Evolutionary conservation across 2,113 vertebrate genomes (phyloP).

Genomic region (Podiceps cristatus): DNA sequence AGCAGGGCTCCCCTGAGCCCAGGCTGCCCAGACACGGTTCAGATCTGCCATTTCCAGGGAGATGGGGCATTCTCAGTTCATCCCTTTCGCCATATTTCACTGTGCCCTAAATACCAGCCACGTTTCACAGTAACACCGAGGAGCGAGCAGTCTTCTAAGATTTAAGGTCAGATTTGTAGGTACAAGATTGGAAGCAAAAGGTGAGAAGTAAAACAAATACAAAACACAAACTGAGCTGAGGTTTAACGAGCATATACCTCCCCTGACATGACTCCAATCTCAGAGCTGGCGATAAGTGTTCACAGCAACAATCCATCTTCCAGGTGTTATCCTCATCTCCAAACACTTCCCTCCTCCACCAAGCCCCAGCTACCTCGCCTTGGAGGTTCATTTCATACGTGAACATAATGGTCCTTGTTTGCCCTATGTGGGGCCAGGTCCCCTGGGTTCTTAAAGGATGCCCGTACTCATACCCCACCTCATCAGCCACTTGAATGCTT

Average conservation of each 20-base stretch:
- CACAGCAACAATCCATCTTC: constrained; percentile 2
- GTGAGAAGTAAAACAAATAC: constrained; percentile 43
- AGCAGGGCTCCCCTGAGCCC: background rate
- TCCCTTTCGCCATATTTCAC: background rate
- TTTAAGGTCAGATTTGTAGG: constrained; percentile 12
- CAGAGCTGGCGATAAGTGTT: background rate
- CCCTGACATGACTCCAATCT: background rate
- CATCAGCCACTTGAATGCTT: background rate
- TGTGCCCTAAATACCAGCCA: background rate
- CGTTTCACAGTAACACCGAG: background rate
- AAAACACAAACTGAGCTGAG: background rate
- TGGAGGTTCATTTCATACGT: fast-evolving
- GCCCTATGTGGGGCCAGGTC: background rate
- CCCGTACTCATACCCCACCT: background rate
- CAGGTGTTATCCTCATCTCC: background rate
- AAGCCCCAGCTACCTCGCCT: background rate
- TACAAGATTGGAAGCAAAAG: constrained; percentile 37
- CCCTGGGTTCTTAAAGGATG: background rate
- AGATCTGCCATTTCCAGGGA: background rate
- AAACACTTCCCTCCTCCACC: background rate
- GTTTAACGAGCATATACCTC: constrained; percentile 19
- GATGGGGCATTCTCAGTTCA: background rate
- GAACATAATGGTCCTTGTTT: background rate
- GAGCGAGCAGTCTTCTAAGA: background rate
- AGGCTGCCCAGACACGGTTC: background rate